phyloP scores from a whole-genome alignment of 30 jellyfish, hydroid and myxozoan genomes.

The Hydra vulgaris region DNA sequence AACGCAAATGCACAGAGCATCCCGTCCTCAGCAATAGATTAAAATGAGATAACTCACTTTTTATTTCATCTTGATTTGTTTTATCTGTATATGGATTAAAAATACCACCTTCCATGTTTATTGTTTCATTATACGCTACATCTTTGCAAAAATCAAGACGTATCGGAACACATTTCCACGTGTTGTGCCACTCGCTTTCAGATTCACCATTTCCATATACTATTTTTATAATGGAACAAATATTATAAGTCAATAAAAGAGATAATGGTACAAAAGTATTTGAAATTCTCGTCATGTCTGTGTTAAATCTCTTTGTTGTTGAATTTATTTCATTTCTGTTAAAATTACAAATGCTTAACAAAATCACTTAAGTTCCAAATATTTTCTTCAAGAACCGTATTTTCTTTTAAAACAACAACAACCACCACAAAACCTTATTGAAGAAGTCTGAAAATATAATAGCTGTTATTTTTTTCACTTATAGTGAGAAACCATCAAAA shows the following conservation, averaged over 20 bases:
- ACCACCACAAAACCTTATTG: too few relatives aligned
- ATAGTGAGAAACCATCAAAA: neutral
- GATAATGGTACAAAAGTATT: neutral
- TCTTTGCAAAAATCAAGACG: slow-evolving; percentile 51
- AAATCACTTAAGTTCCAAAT: neutral
- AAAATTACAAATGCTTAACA: neutral
- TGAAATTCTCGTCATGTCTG: neutral
- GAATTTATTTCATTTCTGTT: neutral
- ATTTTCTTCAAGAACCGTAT: too few relatives aligned
- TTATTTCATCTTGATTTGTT: slow-evolving; percentile 46
- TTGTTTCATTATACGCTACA: slow-evolving; percentile 70
- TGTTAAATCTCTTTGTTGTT: neutral
- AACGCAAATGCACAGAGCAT: slow-evolving; percentile 70
- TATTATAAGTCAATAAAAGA: neutral
- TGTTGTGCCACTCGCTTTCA: neutral
- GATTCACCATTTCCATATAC: slow-evolving; percentile 1
- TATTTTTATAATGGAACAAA: neutral
- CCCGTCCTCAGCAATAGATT: slow-evolving; percentile 40
- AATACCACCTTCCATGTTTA: slow-evolving; percentile 40
- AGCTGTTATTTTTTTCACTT: too few relatives aligned
- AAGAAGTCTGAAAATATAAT: too few relatives aligned
- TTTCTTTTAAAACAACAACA: too few relatives aligned
- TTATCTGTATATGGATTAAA: slow-evolving; percentile 22
- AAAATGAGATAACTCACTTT: slow-evolving; percentile 42
- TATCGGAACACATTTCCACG: slow-evolving; percentile 83